These are phyloP conservation scores for Coptotermes formosanus DNA, from an alignment of 1,140 invertebrate species.

Conservation along the genomic window DNA sequence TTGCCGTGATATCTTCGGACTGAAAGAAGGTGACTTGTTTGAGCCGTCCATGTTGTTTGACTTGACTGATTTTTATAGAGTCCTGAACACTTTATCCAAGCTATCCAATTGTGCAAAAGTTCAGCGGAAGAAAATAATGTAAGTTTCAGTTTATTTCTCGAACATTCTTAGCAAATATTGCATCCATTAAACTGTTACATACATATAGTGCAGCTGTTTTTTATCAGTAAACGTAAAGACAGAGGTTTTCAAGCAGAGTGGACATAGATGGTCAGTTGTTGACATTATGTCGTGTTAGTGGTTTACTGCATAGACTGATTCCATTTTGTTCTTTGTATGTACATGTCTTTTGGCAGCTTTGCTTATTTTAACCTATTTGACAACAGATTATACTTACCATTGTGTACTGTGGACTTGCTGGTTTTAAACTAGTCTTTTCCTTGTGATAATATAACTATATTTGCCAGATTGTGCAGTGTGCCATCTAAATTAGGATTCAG, in stretches of 20 bases:
- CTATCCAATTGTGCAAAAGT: conserved; percentile 77
- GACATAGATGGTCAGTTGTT: too few species aligned
- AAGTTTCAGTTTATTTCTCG: conserved; percentile 49
- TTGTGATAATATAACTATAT: too few species aligned
- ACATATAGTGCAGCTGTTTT: neutral
- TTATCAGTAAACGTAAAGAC: too few species aligned
- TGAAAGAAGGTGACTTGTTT: conserved; percentile 86
- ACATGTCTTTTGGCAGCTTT: neutral
- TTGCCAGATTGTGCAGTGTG: too few species aligned
- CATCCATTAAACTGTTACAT: neutral
- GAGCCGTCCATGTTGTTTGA: conserved; percentile 91
- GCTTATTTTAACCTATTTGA: neutral
- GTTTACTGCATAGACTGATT: too few species aligned
- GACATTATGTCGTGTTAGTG: too few species aligned
- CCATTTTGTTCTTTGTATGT: too few species aligned
- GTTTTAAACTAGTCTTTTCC: too few species aligned
- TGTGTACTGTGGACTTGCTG: too few species aligned
- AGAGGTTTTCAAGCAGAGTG: too few species aligned
- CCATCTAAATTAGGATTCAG: too few species aligned
- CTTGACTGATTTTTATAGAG: conserved; percentile 88
- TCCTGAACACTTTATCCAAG: conserved; percentile 84
- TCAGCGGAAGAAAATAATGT: conserved; percentile 64
- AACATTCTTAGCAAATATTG: neutral
- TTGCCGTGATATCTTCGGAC: conserved; percentile 76
- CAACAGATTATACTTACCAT: conserved; percentile 1